Evolutionary conservation across 2,888 invertebrate genomes (phyloP), one percentile per base, ranked within the genome.

Genomic region (Drosophila macrospina): DNA sequence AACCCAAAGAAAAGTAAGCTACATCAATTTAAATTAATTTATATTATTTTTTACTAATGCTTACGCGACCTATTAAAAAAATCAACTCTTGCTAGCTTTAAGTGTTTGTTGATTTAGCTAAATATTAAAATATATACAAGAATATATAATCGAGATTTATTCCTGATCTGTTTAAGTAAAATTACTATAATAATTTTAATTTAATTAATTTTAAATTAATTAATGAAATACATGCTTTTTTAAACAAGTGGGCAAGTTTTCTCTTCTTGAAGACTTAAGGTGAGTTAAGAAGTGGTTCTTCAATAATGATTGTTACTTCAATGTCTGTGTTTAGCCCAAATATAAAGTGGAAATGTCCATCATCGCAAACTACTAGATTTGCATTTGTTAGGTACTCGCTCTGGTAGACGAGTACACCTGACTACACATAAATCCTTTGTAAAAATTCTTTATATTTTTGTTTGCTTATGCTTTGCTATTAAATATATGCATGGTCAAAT

Each of bases 1-100:
- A 97, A 94, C 97, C 97, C 90, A 96, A 96, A 94, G 97, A 97
- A 94, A 97, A 97, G 97, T 98, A 94, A 97, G 97, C 74, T 1
- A 48, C 2, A 16, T 51, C 30, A 13, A 20, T 20, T 30, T 3
- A 30, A 39, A 47, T 7, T 28, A 20, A 32, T 24, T 15, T 41
- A 7, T 13, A n/a, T 44, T 32, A 28, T 16, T 11, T 32, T 41
- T 39, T 16, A 55, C 41, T 28, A 47, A 52, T 56, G 68, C 75
- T 71, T 36, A 39, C 26, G 44, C 41, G 20, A 47, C 15, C 39
- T 8, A 30, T 30, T 20, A 42, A 10, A 5, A 32, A 10, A 13
- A 32, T 10, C 1, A n/a, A 24, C 1, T 41, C 4, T 16, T 16
- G 11, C 10, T 20, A 41, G 20, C 39, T 41, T 20, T 41, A 41